Percentiles rank a stretch among this genome's conserved stretches.
Conservation (phyloP, 2,888 invertebrate species). For the Laothoe populi region DNA sequence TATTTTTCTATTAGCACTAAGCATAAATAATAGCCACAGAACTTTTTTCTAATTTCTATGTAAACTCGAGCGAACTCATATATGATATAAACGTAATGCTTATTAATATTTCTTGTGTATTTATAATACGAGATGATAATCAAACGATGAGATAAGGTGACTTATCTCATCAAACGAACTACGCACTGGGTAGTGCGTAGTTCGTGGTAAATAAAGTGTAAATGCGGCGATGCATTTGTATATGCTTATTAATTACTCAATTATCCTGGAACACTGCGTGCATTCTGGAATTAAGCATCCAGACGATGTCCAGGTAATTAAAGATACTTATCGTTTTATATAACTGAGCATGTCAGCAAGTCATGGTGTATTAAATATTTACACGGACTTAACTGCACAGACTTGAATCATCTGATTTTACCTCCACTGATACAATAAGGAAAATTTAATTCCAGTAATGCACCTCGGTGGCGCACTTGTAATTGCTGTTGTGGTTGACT, state of each 20-base stretch:
- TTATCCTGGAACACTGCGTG: conserved; percentile 6
- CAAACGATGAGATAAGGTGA: conserved; percentile 22
- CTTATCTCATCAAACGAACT: too few species aligned
- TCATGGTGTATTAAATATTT: conserved; percentile 1
- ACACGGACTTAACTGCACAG: background rate
- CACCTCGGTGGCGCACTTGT: too few species aligned
- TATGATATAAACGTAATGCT: background rate
- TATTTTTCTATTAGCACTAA: too few species aligned
- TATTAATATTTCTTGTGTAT: conserved; percentile 14
- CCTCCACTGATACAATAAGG: background rate
- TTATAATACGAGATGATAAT: conserved; percentile 26
- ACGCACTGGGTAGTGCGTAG: too few species aligned
- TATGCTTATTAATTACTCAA: conserved; percentile 27
- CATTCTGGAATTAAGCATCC: background rate
- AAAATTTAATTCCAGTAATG: background rate
- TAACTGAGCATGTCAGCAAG: background rate
- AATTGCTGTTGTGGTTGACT: too few species aligned
- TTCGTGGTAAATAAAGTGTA: conserved; percentile 26
- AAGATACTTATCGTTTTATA: conserved; percentile 18
- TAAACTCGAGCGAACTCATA: background rate
- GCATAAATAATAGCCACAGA: too few species aligned
- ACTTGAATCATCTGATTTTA: conserved; percentile 3
- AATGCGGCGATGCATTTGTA: conserved; percentile 31
- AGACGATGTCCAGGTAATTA: conserved; percentile 27
- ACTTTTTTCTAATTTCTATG: background rate